These are phyloP conservation scores for Mamestra brassicae DNA, from an alignment of 2,888 invertebrate species.

Conservation along the genomic window DNA sequence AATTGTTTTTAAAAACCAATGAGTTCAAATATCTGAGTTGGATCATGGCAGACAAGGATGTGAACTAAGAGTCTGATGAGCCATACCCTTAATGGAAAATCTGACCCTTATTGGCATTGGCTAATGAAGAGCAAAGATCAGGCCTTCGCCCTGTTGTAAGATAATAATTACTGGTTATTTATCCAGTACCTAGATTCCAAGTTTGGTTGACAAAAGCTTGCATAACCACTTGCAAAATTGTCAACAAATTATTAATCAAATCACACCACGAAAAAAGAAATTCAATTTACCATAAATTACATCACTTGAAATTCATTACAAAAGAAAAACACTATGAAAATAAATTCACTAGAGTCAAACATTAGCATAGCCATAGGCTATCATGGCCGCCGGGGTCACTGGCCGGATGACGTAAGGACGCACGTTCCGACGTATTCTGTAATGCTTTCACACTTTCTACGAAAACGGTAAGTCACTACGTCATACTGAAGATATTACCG, in stretches of 20 bases:
- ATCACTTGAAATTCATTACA: constrained; percentile 16
- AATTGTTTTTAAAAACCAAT: too few relatives aligned
- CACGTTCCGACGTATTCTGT: constrained; percentile 58
- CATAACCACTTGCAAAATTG: not conserved
- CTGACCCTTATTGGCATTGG: too few relatives aligned
- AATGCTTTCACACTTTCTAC: constrained; percentile 72
- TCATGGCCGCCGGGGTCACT: constrained; percentile 66
- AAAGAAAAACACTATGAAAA: constrained; percentile 56
- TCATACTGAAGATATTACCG: constrained; percentile 40
- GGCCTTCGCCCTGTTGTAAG: too few relatives aligned
- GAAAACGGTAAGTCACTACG: constrained; percentile 65
- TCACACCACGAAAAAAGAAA: constrained; percentile 21
- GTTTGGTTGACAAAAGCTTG: not conserved
- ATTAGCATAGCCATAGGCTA: constrained; percentile 56
- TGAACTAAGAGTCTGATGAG: too few relatives aligned
- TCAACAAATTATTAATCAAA: constrained; percentile 13
- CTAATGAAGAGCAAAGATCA: too few relatives aligned
- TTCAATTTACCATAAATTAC: constrained; percentile 35
- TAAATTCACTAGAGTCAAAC: constrained; percentile 46
- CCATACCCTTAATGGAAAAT: too few relatives aligned
- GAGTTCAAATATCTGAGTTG: too few relatives aligned
- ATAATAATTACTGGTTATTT: too few relatives aligned
- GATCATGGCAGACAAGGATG: too few relatives aligned
- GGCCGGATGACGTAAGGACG: constrained; percentile 66
- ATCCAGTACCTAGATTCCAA: not conserved